phyloP scores from a whole-genome alignment of 2,888 invertebrate genomes.

The Elgonia sp. region DNA sequence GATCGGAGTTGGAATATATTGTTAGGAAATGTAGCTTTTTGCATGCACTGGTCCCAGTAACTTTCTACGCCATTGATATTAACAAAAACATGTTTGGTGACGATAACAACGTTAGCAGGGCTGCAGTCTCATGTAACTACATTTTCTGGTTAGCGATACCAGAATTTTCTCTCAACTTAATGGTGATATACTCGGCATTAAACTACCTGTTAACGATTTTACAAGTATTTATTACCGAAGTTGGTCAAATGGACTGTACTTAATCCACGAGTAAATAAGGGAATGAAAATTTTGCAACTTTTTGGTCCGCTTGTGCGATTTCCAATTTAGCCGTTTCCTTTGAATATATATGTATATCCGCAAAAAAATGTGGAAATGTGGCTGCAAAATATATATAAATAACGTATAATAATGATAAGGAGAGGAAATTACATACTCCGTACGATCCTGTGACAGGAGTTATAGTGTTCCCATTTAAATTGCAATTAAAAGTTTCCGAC shows the following conservation, averaged over 20 bases:
- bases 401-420: slow-evolving; percentile 11
- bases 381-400: slow-evolving; percentile 16
- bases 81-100: slow-evolving; percentile 54
- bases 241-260: slow-evolving; percentile 40
- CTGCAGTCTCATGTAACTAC: slow-evolving; percentile 48
- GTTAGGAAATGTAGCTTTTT: slow-evolving; percentile 18
- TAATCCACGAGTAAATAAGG: slow-evolving; percentile 44
- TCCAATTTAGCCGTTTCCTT: slow-evolving; percentile 16
- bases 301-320: slow-evolving; percentile 18
- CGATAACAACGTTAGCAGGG: slow-evolving; percentile 44
- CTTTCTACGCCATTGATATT: slow-evolving; percentile 37
- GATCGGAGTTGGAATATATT: background rate
- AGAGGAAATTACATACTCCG: background rate
- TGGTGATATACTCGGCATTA: slow-evolving; percentile 64
- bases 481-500: slow-evolving; percentile 50
- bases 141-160: slow-evolving; percentile 56
- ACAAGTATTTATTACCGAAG: slow-evolving; percentile 68
- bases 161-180: slow-evolving; percentile 55
- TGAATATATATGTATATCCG: background rate
- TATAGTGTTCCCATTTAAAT: slow-evolving; percentile 17
- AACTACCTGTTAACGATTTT: slow-evolving; percentile 62
- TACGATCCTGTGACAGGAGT: slow-evolving; percentile 11
- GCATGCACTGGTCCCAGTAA: slow-evolving; percentile 5
- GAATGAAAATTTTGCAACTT: slow-evolving; percentile 46
- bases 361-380: background rate